Evolutionary conservation across 2,888 invertebrate species (phyloP), one percentile per base, ranked within the genome.

Genomic region (Melanostoma mellinum): DNA sequence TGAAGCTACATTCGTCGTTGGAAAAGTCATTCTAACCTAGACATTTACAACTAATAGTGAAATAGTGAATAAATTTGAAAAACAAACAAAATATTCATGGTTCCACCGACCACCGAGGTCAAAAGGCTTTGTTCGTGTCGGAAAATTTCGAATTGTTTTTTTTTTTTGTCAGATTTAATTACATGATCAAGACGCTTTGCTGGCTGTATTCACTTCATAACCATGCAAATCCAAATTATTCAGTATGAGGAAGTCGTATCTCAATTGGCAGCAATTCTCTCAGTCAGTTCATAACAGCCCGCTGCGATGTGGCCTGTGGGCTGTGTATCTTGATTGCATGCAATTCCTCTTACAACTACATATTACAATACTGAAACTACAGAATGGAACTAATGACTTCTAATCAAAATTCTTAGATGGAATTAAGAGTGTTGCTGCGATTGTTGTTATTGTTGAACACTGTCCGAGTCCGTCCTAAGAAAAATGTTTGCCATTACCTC

Each of bases 401-500:
- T 82, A 82, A 82, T 82, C 82, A 82, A 82, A 78, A 78, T 82
- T 82, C 82, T 74, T 69, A 82, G 78, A 74, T 33, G 65, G 63
- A 82, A 74, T 69, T 56, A 73, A 78, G 77, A 68, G 61, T 63
- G 58, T 60, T 46, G 60, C 53, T 42, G 60, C 35, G 65, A 53
- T 50, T 56, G 33, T 61, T 44, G 20, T 36, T 50, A 9, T n/a
- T 40, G 35, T 30, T 40, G 30, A n/a, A 9, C 53, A 55, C 53
- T 60, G 58, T 10, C 6, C 10, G n/a, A 10, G 10, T 46, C 10
- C 3, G 44, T 10, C 56, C 77, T 77, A 20, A 20, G 20, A 20
- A 20, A 20, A 20, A 20, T 20, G 20, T 20, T 20, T 20, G 20
- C 20, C 20, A 20, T 20, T 20, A 1, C 20, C 20, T 20, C 20